A percentile compares a stretch with the other conserved stretches of the same genome.
Conservation (phyloP, 2,888 invertebrate genomes). For the Thalpophila matura region DNA sequence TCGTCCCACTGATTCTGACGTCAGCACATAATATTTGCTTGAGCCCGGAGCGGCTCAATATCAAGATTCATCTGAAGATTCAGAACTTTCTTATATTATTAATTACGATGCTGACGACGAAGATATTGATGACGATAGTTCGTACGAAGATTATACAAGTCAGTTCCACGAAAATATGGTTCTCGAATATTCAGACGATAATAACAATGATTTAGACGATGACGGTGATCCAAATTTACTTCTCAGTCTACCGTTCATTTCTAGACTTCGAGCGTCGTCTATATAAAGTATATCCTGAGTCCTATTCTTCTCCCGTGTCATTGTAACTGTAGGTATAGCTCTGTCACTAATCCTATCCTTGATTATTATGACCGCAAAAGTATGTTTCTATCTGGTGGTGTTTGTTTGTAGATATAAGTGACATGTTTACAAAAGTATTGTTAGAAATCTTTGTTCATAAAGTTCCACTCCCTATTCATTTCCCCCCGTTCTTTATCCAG, state of each 20-base stretch:
- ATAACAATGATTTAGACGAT: constrained; percentile 1
- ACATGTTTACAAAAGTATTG: not conserved
- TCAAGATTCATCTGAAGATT: constrained; percentile 15
- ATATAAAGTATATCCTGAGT: constrained; percentile 38
- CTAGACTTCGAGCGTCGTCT: constrained; percentile 32
- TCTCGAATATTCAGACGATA: constrained; percentile 8
- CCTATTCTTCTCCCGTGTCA: constrained; percentile 6
- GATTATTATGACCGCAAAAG: not conserved
- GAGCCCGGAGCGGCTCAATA: constrained; percentile 60
- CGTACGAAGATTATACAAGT: constrained; percentile 29
- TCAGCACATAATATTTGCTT: constrained; percentile 47
- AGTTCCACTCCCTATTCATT: not conserved
- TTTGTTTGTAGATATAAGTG: not conserved
- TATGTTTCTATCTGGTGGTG: constrained; percentile 11
- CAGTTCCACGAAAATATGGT: constrained; percentile 37
- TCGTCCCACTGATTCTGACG: constrained; percentile 65
- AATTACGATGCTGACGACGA: constrained; percentile 51
- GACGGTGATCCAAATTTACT: constrained; percentile 7
- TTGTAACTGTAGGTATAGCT: constrained; percentile 23
- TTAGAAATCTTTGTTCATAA: not conserved
- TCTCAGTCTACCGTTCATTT: not conserved
- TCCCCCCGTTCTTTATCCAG: not conserved
- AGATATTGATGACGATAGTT: constrained; percentile 35
- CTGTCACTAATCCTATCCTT: constrained; percentile 1
- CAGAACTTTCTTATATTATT: constrained; percentile 4